phyloP scores from a whole-genome alignment of 64 coral and sea anemone species.

The Hydrozoanthus tunicans region DNA sequence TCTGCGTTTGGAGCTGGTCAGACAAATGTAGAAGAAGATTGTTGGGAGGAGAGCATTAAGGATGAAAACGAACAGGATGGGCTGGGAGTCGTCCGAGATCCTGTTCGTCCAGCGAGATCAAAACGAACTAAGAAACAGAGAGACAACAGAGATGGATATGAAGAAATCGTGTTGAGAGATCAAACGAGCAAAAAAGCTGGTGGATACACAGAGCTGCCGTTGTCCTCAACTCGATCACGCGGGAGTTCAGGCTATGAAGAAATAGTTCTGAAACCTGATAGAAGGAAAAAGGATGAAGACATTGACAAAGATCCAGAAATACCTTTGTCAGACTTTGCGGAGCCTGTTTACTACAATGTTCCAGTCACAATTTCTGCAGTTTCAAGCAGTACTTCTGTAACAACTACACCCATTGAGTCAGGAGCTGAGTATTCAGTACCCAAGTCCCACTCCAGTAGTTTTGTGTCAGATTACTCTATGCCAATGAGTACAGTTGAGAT shows the following conservation, averaged over 20 bases:
- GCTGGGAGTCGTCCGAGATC: not conserved
- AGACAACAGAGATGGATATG: conserved; percentile 37
- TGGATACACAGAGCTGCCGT: not conserved
- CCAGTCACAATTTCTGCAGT: conserved; percentile 1
- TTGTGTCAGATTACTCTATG: conserved; percentile 12
- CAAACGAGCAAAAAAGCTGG: conserved; percentile 10
- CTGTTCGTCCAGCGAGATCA: conserved; percentile 40
- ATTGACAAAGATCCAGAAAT: not conserved
- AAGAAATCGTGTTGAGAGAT: conserved; percentile 5
- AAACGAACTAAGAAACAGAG: conserved; percentile 33
- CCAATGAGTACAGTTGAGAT: conserved; percentile 3
- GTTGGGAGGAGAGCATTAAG: not conserved
- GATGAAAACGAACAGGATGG: conserved; percentile 2
- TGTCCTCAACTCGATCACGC: not conserved
- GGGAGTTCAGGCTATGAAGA: conserved; percentile 36
- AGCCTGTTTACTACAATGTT: not conserved
- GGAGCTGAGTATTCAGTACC: conserved; percentile 41
- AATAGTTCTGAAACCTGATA: not conserved
- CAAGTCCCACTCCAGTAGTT: conserved; percentile 21
- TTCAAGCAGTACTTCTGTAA: not conserved
- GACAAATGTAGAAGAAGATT: not conserved
- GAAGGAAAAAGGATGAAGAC: not conserved
- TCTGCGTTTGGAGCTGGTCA: not conserved
- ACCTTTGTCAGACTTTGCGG: not conserved
- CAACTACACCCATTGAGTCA: not conserved